A percentile compares a stretch with the other conserved stretches of the same genome.
Conservation (phyloP, 2,888 invertebrate species). For the Boloria selene region DNA sequence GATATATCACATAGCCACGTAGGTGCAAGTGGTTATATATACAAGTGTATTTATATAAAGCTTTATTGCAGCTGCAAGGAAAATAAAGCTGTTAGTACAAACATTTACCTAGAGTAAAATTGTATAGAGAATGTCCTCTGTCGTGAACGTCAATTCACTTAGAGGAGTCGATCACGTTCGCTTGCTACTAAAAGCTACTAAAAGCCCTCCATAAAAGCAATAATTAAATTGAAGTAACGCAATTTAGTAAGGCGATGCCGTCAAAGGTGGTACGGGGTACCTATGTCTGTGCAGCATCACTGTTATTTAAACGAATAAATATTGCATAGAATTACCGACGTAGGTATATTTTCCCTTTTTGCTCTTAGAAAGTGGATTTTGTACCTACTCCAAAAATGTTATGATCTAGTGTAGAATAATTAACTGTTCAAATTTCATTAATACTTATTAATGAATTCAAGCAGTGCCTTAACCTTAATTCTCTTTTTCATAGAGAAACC, state of each 20-base stretch:
- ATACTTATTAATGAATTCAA: too few species aligned
- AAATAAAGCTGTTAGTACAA: conserved; percentile 39
- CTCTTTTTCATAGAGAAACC: too few species aligned
- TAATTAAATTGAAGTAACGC: conserved; percentile 81
- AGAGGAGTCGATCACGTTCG: conserved; percentile 76
- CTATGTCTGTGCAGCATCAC: conserved; percentile 37
- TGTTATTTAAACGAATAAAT: conserved; percentile 25
- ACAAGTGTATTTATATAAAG: not conserved
- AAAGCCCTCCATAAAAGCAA: conserved; percentile 83
- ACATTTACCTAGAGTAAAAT: conserved; percentile 47
- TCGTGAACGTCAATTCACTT: conserved; percentile 78
- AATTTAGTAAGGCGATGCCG: conserved; percentile 77
- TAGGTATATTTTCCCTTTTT: too few species aligned
- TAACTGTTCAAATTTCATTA: too few species aligned
- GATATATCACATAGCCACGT: too few species aligned
- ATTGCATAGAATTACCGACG: not conserved
- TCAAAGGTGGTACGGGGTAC: conserved; percentile 55
- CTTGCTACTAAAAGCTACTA: conserved; percentile 82
- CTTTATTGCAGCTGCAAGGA: conserved; percentile 19
- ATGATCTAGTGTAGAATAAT: too few species aligned
- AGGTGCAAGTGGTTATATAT: too few species aligned
- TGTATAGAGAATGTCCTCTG: conserved; percentile 56
- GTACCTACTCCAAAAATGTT: too few species aligned
- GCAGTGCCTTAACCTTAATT: too few species aligned
- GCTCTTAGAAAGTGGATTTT: too few species aligned